Evolutionary conservation across 2,797 vertebrate species (phyloP), one percentile per base, ranked within the genome.

Genomic region (Pseudomugil tenellus): DNA sequence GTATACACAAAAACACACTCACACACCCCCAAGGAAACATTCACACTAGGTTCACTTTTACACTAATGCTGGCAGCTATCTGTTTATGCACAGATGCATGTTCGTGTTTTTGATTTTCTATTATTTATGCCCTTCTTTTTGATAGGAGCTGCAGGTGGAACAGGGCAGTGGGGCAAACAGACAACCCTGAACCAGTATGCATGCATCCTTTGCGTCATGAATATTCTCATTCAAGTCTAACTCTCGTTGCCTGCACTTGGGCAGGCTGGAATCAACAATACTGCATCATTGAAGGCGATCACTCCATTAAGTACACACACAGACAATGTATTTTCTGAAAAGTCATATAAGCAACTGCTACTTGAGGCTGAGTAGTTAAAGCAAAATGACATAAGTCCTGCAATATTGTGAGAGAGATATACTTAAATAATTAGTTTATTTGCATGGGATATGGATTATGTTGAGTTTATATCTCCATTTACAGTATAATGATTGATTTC

Each of bases 131-230:
- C 63, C 57, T 52, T 63, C 81, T 84, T 83, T 84, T 72, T 83
- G 93, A 94, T 95, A 94, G 95, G 94, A 95, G 95, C 94, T 92
- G 67, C 93, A 90, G 92, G 83, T 89, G 91, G 91, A 93, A 91
- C 91, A 91, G 91, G 92, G 92, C 93, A 92, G 92, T 84, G 85
- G 76, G 84, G 89, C 91, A 93, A 95, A 93, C 92, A 93, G 92
- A 92, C 94, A 95, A 93, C 76, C 77, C 74, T 76, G 93, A 94
- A 94, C 83, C 82, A 87, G 90, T 88, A 94, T 92, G 56, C 93
- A 94, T 90, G 92, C 93, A 90, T 94, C 14, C n/a, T 61, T 23
- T 29, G 90, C 92, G 91, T 88, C 76, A 80, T 87, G 82, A 86
- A 86, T 87, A 79, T 86, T 87, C 83, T 61, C 78, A 81, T 86